phyloP scores from a whole-genome alignment of 2,888 invertebrate genomes.

The Agriopis aurantiaria region DNA sequence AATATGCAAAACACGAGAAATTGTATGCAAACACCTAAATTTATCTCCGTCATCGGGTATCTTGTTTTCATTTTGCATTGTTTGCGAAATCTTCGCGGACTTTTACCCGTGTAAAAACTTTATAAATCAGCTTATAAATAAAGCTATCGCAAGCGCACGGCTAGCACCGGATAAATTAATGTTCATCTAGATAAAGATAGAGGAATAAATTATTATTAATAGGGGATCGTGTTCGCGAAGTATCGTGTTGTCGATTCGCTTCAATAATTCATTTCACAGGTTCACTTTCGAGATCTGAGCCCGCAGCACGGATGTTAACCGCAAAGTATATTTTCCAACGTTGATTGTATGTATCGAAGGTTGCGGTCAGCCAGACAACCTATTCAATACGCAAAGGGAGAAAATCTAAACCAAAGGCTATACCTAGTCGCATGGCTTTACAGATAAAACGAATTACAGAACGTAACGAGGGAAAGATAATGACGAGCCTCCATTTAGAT shows the following conservation, averaged over 20 bases:
- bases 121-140: constrained; percentile 41
- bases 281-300: constrained; percentile 78
- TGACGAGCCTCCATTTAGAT: constrained; percentile 56
- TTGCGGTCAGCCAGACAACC: constrained; percentile 49
- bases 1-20: constrained; percentile 43
- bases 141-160: constrained; percentile 44
- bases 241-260: constrained; percentile 76
- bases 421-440: constrained; percentile 63
- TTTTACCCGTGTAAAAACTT: constrained; percentile 35
- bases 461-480: constrained; percentile 60
- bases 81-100: constrained; percentile 29
- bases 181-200: constrained; percentile 46
- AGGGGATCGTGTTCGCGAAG: constrained; percentile 66
- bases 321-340: constrained; percentile 69
- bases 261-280: constrained; percentile 82
- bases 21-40: constrained; percentile 39
- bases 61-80: constrained; percentile 32
- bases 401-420: constrained; percentile 55
- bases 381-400: constrained; percentile 59
- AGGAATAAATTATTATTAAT: constrained; percentile 57
- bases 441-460: constrained; percentile 56
- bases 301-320: constrained; percentile 73
- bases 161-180: constrained; percentile 45
- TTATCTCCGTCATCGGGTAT: constrained; percentile 21
- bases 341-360: constrained; percentile 56